Conservation (phyloP, 2,888 invertebrate genomes). For the Ornithoptera priamus region DNA sequence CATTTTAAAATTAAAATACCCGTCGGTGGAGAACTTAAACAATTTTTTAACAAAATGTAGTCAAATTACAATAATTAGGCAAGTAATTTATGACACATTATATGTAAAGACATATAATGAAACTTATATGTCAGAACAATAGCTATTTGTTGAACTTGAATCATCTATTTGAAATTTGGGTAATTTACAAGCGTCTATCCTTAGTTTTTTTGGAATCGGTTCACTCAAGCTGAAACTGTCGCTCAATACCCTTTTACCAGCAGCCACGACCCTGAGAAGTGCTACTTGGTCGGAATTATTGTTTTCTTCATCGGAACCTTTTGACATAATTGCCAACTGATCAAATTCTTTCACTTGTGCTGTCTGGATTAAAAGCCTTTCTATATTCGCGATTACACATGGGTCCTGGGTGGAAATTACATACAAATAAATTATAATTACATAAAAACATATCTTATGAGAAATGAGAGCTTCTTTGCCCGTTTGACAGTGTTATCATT, state of each 20-base stretch:
- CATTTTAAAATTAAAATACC: slow-evolving; percentile 15
- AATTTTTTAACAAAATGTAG: not conserved
- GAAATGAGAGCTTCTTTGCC: no score
- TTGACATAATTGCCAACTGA: slow-evolving; percentile 36
- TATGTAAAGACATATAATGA: no score
- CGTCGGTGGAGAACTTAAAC: slow-evolving; percentile 9
- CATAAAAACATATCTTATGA: no score
- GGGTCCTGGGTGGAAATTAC: slow-evolving; percentile 49
- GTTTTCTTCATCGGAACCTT: slow-evolving; percentile 53
- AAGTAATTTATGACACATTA: not conserved
- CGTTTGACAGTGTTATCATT: no score
- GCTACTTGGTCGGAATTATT: slow-evolving; percentile 48
- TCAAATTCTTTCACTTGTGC: slow-evolving; percentile 42
- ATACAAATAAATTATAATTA: not conserved
- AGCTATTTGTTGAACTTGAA: slow-evolving; percentile 59
- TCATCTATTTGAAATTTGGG: slow-evolving; percentile 46
- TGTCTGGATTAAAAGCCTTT: slow-evolving; percentile 53
- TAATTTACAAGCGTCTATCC: slow-evolving; percentile 38
- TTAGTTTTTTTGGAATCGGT: slow-evolving; percentile 61
- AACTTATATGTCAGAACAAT: slow-evolving; percentile 46
- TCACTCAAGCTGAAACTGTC: slow-evolving; percentile 57
- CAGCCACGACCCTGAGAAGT: slow-evolving; percentile 48
- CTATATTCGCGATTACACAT: slow-evolving; percentile 60
- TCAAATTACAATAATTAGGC: not conserved
- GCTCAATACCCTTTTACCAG: slow-evolving; percentile 57